phyloP scores from a whole-genome alignment of 2,888 invertebrate genomes.

The Idaea dimidiata region DNA sequence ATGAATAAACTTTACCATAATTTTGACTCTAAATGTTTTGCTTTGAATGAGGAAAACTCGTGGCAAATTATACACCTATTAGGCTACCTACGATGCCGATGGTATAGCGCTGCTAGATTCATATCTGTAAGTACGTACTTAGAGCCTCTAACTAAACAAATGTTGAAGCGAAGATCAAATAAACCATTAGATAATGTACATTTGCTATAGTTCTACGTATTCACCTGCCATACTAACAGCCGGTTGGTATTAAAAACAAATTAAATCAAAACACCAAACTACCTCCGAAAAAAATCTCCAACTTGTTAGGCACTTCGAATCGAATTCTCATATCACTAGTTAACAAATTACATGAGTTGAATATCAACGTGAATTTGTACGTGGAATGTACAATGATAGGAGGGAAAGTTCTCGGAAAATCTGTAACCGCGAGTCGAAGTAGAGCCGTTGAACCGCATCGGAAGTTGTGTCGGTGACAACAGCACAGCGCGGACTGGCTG shows the following conservation, averaged over 20 bases:
- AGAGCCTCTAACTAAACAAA: background rate
- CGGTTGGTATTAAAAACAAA: slow-evolving; percentile 17
- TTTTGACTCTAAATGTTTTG: too few species aligned
- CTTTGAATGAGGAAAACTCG: background rate
- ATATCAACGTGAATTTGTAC: background rate
- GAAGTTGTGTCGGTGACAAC: slow-evolving; percentile 65
- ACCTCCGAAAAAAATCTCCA: slow-evolving; percentile 75
- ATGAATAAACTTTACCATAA: too few species aligned
- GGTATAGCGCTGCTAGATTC: background rate
- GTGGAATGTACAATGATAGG: slow-evolving; percentile 32
- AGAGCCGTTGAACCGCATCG: slow-evolving; percentile 59
- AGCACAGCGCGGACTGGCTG: slow-evolving; percentile 54
- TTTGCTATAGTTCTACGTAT: background rate
- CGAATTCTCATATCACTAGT: slow-evolving; percentile 73
- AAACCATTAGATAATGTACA: background rate
- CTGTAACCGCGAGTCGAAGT: slow-evolving; percentile 26
- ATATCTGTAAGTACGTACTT: slow-evolving; percentile 5
- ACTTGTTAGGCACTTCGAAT: slow-evolving; percentile 76
- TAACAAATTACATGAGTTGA: slow-evolving; percentile 34
- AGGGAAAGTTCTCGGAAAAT: slow-evolving; percentile 27
- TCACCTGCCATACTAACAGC: slow-evolving; percentile 23
- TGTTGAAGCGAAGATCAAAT: background rate
- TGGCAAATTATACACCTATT: background rate
- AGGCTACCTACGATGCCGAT: background rate
- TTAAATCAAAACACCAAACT: slow-evolving; percentile 47